These are phyloP conservation scores for Cheilosia impressa DNA, from an alignment of 2,888 invertebrate genomes.

Conservation along the genomic window DNA sequence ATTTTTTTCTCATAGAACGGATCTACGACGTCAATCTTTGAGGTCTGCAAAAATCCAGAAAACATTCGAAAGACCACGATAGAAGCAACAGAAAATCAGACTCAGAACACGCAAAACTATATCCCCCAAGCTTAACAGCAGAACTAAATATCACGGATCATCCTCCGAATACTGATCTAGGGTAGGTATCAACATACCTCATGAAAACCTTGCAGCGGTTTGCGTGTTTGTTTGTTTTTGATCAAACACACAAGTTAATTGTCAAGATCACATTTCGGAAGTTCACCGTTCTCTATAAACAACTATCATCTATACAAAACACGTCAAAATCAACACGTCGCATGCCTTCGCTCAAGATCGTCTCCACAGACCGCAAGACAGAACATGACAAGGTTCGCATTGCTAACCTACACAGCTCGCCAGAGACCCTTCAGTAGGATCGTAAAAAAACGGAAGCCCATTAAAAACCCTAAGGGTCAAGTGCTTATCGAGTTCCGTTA, in stretches of 20 bases:
- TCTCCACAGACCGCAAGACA: slow-evolving; percentile 34
- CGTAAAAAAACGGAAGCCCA: slow-evolving; percentile 47
- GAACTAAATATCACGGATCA: too few species aligned
- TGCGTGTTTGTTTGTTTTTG: neutral
- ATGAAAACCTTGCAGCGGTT: neutral
- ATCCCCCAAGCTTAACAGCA: too few species aligned
- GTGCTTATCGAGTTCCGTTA: slow-evolving; percentile 56
- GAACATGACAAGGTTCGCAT: slow-evolving; percentile 35
- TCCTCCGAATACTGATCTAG: too few species aligned
- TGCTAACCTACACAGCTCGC: slow-evolving; percentile 7
- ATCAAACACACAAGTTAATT: neutral
- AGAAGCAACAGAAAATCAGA: too few species aligned
- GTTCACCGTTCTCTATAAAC: slow-evolving; percentile 15
- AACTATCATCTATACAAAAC: slow-evolving; percentile 12
- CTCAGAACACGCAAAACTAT: too few species aligned
- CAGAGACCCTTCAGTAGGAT: slow-evolving; percentile 32
- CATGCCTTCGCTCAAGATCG: neutral
- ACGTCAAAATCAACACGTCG: slow-evolving; percentile 18
- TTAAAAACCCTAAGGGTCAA: slow-evolving; percentile 44
- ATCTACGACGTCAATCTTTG: too few species aligned
- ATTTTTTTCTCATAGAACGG: too few species aligned
- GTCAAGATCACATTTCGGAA: slow-evolving; percentile 1
- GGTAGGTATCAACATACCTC: too few species aligned
- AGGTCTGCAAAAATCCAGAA: too few species aligned
- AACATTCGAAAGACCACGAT: too few species aligned